A percentile compares a stretch with the other conserved stretches of the same genome.
These are phyloP conservation scores for Mesoclemmys tuberculata DNA, from an alignment of 2,113 vertebrate genomes.

Conservation along the genomic window DNA sequence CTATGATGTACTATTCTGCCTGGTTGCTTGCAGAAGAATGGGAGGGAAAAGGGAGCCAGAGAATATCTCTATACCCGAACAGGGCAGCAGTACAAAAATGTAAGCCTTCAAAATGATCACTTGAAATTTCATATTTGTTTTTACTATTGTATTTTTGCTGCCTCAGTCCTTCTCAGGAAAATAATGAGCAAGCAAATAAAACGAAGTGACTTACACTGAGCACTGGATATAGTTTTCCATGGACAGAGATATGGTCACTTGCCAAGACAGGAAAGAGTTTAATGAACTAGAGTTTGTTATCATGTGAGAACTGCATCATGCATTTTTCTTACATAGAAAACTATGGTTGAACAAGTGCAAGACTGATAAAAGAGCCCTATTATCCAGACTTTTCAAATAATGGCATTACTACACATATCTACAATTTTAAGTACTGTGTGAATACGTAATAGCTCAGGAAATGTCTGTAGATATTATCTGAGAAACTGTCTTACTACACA, in stretches of 20 bases:
- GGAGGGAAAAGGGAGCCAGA: background rate
- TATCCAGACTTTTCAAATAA: background rate
- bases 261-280: background rate
- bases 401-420: background rate
- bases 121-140: background rate
- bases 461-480: background rate
- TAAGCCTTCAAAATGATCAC: background rate
- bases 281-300: background rate
- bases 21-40: background rate
- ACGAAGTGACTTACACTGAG: background rate
- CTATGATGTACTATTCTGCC: background rate
- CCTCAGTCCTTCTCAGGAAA: background rate
- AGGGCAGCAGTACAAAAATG: background rate
- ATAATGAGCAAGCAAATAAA: background rate
- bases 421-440: background rate
- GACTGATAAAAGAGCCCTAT: background rate
- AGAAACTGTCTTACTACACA: background rate
- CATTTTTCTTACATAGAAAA: background rate
- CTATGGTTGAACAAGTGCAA: background rate
- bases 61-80: background rate
- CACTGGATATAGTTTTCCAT: background rate
- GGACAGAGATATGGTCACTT: background rate
- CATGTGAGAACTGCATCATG: background rate
- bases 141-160: background rate
- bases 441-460: background rate